phyloP scores from a whole-genome alignment of 2,888 invertebrate species.

The Phlogophora meticulosa region DNA sequence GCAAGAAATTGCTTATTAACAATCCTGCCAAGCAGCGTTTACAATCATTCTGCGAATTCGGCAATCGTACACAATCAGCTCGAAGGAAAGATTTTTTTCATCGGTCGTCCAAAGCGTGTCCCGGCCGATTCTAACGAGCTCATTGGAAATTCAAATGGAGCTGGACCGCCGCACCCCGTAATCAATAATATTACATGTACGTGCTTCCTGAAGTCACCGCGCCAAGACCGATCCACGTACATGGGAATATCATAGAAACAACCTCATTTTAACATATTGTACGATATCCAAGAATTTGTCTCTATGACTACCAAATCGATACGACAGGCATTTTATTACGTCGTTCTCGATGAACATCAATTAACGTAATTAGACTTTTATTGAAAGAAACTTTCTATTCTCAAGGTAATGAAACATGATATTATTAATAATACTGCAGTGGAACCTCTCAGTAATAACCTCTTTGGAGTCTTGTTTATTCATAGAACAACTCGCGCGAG shows the following conservation, averaged over 20 bases:
- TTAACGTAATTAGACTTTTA: slow-evolving; percentile 57
- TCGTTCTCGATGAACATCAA: slow-evolving; percentile 44
- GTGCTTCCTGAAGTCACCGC: slow-evolving; percentile 85
- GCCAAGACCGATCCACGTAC: slow-evolving; percentile 71
- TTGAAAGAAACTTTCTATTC: slow-evolving; percentile 53
- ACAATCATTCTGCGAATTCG: slow-evolving; percentile 55
- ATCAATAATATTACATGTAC: slow-evolving; percentile 91
- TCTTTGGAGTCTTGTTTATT: slow-evolving; percentile 66
- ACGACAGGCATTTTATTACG: slow-evolving; percentile 42
- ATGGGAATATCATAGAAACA: slow-evolving; percentile 63
- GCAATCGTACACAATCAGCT: slow-evolving; percentile 54
- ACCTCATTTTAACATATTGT: slow-evolving; percentile 58
- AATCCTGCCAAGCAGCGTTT: slow-evolving; percentile 68
- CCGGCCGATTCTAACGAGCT: slow-evolving; percentile 88
- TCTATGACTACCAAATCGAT: slow-evolving; percentile 46
- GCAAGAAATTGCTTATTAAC: slow-evolving; percentile 61
- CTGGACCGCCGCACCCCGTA: slow-evolving; percentile 86
- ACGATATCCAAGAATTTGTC: slow-evolving; percentile 52
- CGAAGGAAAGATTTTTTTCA: slow-evolving; percentile 80
- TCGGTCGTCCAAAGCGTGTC: slow-evolving; percentile 80
- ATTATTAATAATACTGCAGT: slow-evolving; percentile 49
- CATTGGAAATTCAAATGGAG: slow-evolving; percentile 90
- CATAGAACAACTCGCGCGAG: slow-evolving; percentile 62
- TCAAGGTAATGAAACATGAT: slow-evolving; percentile 56
- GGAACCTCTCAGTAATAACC: slow-evolving; percentile 27